Evolutionary conservation across 2,113 vertebrate species (phyloP).

Genomic region (Pipa parva): DNA sequence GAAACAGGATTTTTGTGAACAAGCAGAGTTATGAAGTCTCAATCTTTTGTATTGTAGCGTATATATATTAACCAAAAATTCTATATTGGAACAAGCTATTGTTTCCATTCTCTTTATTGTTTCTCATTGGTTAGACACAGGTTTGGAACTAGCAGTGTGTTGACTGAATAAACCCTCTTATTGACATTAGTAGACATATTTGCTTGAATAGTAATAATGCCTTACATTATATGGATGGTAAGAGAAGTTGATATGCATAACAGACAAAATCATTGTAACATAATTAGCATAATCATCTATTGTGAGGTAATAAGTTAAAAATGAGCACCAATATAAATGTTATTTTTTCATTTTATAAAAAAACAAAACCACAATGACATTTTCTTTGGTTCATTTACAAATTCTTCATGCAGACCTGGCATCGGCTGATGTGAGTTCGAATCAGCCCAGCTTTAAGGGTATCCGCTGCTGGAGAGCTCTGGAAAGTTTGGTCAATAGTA

Average conservation of each 20-base stretch:
- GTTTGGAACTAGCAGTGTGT: not conserved
- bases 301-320: conserved; percentile 90
- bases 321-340: conserved; percentile 75
- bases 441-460: conserved; percentile 93
- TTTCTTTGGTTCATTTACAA: conserved; percentile 60
- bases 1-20: too few relatives aligned
- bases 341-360: conserved; percentile 28
- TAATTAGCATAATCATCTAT: conserved; percentile 33
- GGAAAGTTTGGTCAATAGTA: conserved; percentile 77
- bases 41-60: too few relatives aligned
- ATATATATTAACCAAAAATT: too few relatives aligned
- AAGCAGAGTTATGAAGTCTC: too few relatives aligned
- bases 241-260: not conserved
- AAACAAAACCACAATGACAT: not conserved
- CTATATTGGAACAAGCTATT: too few relatives aligned
- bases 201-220: not conserved
- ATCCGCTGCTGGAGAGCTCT: conserved; percentile 69
- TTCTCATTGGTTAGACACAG: not conserved
- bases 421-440: conserved; percentile 89
- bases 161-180: not conserved
- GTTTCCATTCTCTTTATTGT: not conserved
- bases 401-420: conserved; percentile 99
- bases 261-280: not conserved
- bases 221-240: not conserved
- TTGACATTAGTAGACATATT: not conserved